phyloP scores from a whole-genome alignment of 1,140 invertebrate species.

The Drosophila nikananu region DNA sequence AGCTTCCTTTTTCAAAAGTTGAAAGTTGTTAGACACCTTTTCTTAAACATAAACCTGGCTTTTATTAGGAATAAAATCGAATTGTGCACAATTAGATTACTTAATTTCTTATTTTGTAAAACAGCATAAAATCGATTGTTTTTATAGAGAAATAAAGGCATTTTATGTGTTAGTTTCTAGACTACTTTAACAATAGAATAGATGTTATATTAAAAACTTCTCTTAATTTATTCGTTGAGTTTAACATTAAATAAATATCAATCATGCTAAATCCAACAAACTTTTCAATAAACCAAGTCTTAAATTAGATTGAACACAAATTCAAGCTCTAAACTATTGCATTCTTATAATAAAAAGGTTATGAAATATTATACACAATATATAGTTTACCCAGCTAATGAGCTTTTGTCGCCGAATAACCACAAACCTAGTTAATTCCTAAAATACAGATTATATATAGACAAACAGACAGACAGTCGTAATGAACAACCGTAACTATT shows the following conservation, averaged over 20 bases:
- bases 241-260: not conserved
- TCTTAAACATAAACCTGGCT: not conserved
- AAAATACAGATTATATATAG: slow-evolving; percentile 16
- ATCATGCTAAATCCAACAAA: not conserved
- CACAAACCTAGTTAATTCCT: slow-evolving; percentile 6
- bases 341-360: not conserved
- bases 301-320: not conserved
- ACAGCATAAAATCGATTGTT: not conserved
- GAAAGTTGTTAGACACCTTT: not conserved
- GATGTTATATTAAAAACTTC: too few species aligned
- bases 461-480: slow-evolving; percentile 20
- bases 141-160: not conserved
- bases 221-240: not conserved
- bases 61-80: not conserved
- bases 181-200: not conserved
- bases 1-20: not conserved
- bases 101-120: too few species aligned
- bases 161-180: not conserved
- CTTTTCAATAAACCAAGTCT: not conserved
- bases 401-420: not conserved
- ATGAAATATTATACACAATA: slow-evolving; percentile 1
- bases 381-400: not conserved
- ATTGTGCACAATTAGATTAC: too few species aligned
- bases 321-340: not conserved
- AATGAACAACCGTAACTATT: slow-evolving; percentile 35